A percentile compares a stretch with the other conserved stretches of the same genome.
These are phyloP conservation scores for Eumeta japonica DNA, from an alignment of 1,140 invertebrate genomes.

Conservation along the genomic window DNA sequence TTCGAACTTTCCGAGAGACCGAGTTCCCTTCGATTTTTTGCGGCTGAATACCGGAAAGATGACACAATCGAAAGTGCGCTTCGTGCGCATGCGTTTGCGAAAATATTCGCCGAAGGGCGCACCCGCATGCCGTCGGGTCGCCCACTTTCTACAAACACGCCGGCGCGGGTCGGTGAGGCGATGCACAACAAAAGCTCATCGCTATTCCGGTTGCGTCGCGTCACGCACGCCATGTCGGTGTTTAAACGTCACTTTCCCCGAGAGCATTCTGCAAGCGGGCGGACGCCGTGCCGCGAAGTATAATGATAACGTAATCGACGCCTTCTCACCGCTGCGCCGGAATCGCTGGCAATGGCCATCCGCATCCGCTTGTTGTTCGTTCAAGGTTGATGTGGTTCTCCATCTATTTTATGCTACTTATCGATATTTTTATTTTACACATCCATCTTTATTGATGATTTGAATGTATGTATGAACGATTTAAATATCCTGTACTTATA, in stretches of 20 bases:
- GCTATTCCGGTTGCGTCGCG: constrained; percentile 34
- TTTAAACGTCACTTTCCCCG: constrained; percentile 42
- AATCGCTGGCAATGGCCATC: constrained; percentile 21
- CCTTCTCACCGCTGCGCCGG: no score
- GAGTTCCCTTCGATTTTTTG: no score
- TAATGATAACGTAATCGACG: constrained; percentile 21
- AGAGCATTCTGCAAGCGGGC: constrained; percentile 9
- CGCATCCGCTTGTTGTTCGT: constrained; percentile 22
- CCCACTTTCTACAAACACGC: constrained; percentile 46
- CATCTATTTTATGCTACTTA: neutral
- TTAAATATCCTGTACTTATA: no score
- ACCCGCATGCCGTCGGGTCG: constrained; percentile 30
- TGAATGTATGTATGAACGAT: no score
- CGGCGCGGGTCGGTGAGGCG: constrained; percentile 4
- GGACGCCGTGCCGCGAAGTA: constrained; percentile 11
- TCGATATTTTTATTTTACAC: no score
- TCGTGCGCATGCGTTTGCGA: constrained; percentile 14
- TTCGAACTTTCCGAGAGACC: no score
- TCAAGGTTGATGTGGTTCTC: neutral
- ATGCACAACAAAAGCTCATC: constrained; percentile 42
- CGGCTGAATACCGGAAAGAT: no score
- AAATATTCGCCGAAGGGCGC: constrained; percentile 52
- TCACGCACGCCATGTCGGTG: constrained; percentile 16
- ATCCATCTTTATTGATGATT: no score
- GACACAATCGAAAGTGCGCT: no score